Evolutionary conservation across 2,888 invertebrate species (phyloP), one percentile per base, ranked within the genome.

Genomic region (Scaptomyza parva): DNA sequence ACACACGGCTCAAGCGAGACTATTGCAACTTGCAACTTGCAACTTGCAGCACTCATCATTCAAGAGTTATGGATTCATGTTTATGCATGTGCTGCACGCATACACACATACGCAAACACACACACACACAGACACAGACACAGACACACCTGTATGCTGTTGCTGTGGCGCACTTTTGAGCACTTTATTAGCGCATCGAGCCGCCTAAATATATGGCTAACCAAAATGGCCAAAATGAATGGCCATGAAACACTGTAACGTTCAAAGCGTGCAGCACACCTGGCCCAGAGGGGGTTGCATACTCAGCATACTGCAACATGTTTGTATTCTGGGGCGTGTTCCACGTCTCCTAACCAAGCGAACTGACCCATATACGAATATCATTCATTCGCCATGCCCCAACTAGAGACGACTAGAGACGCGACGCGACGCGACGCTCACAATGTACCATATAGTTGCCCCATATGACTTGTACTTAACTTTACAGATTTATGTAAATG

Each of bases 51-150:
- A 66, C 65, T 77, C 75, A 73, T 78, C 79, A 66, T 68, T 67
- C 64, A 62, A 64, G 81, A 68, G 74, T 84, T 84, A 86, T 77
- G 87, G 57, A 61, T 52, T 61, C 73, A 86, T 80, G 66, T 81
- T 81, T 82, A 82, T 82, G 88, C 83, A 88, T 73, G 64, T 86
- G 68, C 66, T 55, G 62, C 82, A 82, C 81, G 74, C 78, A 73
- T 60, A 75, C 85, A 70, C 64, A 78, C 63, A 55, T 60, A 75
- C 85, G 67, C 64, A 78, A 61, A 55, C 48, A 48, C 41, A 63
- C 40, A 51, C 45, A 28, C 35, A 22, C 43, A 58, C 28, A 48
- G n/a, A n/a, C n/a, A n/a, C n/a, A n/a, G n/a, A n/a, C n/a, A n/a
- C 26, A 39, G 11, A 35, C 45, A 53, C 58, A 67, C 66, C 24